Percentiles rank a stretch among this genome's conserved stretches.
Evolutionary conservation across 2,113 vertebrate genomes (phyloP).

Genomic region (Nerophis ophidion): DNA sequence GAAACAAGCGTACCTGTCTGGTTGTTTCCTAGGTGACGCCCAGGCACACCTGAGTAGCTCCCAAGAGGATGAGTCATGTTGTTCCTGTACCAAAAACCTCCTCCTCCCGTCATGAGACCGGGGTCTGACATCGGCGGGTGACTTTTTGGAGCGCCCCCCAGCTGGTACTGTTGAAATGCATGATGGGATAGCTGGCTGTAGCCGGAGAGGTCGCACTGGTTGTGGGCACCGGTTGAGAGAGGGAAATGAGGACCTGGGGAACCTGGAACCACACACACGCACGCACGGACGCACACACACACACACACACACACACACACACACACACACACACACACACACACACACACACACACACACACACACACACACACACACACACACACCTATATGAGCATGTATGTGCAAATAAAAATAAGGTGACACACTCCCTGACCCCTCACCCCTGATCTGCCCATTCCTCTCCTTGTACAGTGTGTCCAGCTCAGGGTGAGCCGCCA

Average conservation of each 20-base stretch:
- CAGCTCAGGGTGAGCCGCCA: slow-evolving; percentile 56
- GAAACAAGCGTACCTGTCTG: slow-evolving; percentile 67
- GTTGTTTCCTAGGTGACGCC: slow-evolving; percentile 61
- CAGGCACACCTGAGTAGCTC: slow-evolving; percentile 59
- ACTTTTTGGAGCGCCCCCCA: slow-evolving; percentile 41
- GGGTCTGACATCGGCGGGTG: slow-evolving; percentile 47
- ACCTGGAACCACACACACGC: slow-evolving; percentile 43
- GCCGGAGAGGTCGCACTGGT: slow-evolving; percentile 46
- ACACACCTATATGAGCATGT: neutral
- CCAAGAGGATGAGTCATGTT: slow-evolving; percentile 47
- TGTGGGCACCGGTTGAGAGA: slow-evolving; percentile 53
- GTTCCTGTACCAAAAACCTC: slow-evolving; percentile 60
- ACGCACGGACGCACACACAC: neutral
- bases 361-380: slow-evolving; percentile 5
- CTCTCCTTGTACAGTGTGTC: slow-evolving; percentile 60
- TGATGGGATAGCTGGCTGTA: slow-evolving; percentile 60
- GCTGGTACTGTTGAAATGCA: slow-evolving; percentile 55
- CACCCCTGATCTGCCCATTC: slow-evolving; percentile 60
- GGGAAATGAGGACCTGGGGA: slow-evolving; percentile 52
- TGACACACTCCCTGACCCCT: slow-evolving; percentile 31
- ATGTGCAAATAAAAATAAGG: neutral
- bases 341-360: slow-evolving; percentile 5
- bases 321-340: slow-evolving; percentile 4
- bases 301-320: slow-evolving; percentile 8
- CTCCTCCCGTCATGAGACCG: slow-evolving; percentile 46